phyloP scores from a whole-genome alignment of 1,140 invertebrate genomes.

The Rhyzopertha dominica region DNA sequence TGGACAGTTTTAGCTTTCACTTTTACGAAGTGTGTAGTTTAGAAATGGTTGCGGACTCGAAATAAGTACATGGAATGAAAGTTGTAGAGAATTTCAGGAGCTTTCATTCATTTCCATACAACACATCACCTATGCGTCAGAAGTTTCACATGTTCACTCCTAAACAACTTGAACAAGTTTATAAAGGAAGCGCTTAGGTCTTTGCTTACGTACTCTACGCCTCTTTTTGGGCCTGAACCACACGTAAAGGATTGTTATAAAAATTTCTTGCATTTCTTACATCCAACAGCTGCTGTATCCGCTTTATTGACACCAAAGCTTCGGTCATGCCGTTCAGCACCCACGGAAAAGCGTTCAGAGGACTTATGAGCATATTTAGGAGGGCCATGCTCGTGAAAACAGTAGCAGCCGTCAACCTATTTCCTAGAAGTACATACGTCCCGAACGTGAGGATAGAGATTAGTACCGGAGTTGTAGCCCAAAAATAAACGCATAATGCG shows the following conservation, averaged over 20 bases:
- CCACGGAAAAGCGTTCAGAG: conserved; percentile 97
- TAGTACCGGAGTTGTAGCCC: conserved; percentile 96
- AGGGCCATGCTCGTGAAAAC: conserved; percentile 93
- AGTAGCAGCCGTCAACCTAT: conserved; percentile 77
- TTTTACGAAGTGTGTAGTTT: too few relatives aligned
- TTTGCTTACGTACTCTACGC: too few relatives aligned
- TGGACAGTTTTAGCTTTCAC: too few relatives aligned
- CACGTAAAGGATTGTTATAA: conserved; percentile 1
- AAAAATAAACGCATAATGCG: conserved; percentile 97
- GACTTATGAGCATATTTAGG: conserved; percentile 93
- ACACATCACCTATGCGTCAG: too few relatives aligned
- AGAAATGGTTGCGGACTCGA: too few relatives aligned
- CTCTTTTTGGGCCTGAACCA: too few relatives aligned
- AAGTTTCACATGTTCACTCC: too few relatives aligned
- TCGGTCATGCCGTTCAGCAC: conserved; percentile 95
- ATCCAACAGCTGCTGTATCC: conserved; percentile 71
- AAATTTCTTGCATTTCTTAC: conserved; percentile 46
- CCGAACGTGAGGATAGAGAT: conserved; percentile 90
- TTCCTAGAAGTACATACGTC: conserved; percentile 79
- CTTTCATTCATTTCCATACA: too few relatives aligned
- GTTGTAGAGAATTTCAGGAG: too few relatives aligned
- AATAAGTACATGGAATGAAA: too few relatives aligned
- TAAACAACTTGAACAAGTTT: too few relatives aligned
- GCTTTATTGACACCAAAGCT: conserved; percentile 82
- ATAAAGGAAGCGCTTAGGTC: too few relatives aligned